Evolutionary conservation across 2,113 vertebrate genomes (phyloP).

Genomic region (Scomber scombrus): DNA sequence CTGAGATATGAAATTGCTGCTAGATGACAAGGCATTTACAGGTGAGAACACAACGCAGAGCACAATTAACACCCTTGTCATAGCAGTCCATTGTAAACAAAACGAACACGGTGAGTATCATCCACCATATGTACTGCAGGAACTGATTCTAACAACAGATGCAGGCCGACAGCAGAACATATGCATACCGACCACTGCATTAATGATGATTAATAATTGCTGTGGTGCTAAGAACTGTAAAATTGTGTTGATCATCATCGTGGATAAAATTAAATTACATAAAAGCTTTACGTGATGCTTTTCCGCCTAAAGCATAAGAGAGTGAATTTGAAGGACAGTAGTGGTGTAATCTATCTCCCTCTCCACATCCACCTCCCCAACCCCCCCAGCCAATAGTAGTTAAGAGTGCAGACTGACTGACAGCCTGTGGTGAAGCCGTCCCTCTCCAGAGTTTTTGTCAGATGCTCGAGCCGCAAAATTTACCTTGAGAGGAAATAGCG

Average conservation of each 20-base stretch:
- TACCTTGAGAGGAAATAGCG: not conserved
- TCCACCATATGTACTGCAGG: constrained; percentile 28
- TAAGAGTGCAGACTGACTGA: constrained; percentile 32
- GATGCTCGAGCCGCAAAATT: constrained; percentile 20
- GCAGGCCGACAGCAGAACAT: constrained; percentile 61
- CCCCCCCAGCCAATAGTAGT: constrained; percentile 21
- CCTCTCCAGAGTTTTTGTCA: constrained; percentile 26
- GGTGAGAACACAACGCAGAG: constrained; percentile 49
- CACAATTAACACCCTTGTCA: constrained; percentile 52
- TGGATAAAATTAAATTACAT: constrained; percentile 30
- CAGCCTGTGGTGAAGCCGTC: constrained; percentile 34
- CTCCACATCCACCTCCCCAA: not conserved
- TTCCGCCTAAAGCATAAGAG: not conserved
- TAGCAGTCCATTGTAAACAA: constrained; percentile 34
- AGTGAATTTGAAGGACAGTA: constrained; percentile 19
- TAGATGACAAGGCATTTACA: constrained; percentile 56
- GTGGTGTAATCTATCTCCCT: not conserved
- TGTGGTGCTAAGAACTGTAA: constrained; percentile 18
- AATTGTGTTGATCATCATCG: constrained; percentile 22
- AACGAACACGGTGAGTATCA: not conserved
- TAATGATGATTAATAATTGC: constrained; percentile 61
- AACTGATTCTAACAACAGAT: constrained; percentile 45
- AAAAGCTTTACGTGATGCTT: constrained; percentile 22
- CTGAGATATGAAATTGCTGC: constrained; percentile 49
- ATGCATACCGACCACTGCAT: constrained; percentile 51